Evolutionary conservation across 2,113 vertebrate species (phyloP), one percentile per base, ranked within the genome.

Genomic region (Acanthisitta chloris): DNA sequence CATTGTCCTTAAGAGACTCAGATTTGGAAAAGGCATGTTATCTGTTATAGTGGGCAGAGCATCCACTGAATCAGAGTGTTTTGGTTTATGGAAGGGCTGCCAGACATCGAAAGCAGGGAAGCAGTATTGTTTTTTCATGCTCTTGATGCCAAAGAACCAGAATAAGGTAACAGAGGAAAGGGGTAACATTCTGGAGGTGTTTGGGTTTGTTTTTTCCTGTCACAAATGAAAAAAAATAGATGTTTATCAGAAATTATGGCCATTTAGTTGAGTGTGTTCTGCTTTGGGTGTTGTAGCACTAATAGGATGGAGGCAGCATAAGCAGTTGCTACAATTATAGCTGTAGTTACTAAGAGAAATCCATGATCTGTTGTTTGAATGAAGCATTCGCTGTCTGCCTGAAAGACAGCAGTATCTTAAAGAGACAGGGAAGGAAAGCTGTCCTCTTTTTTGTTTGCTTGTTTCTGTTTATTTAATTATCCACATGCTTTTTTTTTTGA

Each of bases 301-400:
- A 57, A 83, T 38, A 81, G 57, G 67, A 58, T 88, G 51, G 81
- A 88, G 88, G 66, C 62, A 61, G 62, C 23, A 33, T 82, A 80
- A 94, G 54, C 62, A 64, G 62, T 76, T 95, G 74, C 62, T 96
- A 38, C 74, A 93, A 71, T 92, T 94, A 92, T 80, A 95, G 81
- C 74, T 73, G 26, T 88, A 90, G 93, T 94, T 95, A 95, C 93
- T 91, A 59, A 51, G 94, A 93, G 81, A 95, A 82, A 88, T 66
- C 42, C 58, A 15, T 49, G 55, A 61, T 86, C 62, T 88, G 78
- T 80, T 92, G 66, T 33, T 65, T 93, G 79, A 95, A 91, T 71
- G 62, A 91, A 71, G 46, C 58, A 45, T 90, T 96, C 64, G 49
- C 61, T 36, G 43, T 43, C 46, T 86, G 65, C 16, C 58, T 72